Evolutionary conservation across 1,140 invertebrate species (phyloP).

Genomic region (Drosophila kepulauana): DNA sequence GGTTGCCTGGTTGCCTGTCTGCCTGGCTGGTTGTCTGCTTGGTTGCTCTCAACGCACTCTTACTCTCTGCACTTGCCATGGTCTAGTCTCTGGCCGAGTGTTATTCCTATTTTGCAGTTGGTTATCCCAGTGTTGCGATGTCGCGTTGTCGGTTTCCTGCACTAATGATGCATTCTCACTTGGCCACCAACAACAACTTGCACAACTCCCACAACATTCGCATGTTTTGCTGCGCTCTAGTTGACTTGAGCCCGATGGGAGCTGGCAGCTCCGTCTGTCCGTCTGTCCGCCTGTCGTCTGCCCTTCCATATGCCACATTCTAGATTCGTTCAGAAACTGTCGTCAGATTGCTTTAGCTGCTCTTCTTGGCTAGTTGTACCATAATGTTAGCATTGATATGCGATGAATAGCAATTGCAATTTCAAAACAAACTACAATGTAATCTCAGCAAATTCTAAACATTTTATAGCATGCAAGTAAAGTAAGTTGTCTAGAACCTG

Average conservation of each 20-base stretch:
- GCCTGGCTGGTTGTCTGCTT: constrained; percentile 11
- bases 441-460: not conserved
- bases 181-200: constrained; percentile 22
- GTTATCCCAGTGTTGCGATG: constrained; percentile 29
- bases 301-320: constrained; percentile 42
- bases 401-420: not conserved
- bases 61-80: not conserved
- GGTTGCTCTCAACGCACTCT: not conserved
- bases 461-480: too few species aligned
- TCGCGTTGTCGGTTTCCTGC: constrained; percentile 49
- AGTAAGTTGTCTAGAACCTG: too few species aligned
- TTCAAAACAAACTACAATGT: not conserved
- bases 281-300: constrained; percentile 2
- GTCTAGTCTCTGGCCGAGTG: not conserved
- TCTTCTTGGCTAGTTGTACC: too few species aligned
- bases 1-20: constrained; percentile 16
- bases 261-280: constrained; percentile 28
- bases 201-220: constrained; percentile 34
- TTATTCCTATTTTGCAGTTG: constrained; percentile 42
- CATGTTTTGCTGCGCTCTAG: constrained; percentile 60
- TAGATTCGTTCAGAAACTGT: constrained; percentile 21
- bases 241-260: constrained; percentile 62
- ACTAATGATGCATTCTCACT: constrained; percentile 78
- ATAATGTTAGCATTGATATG: too few species aligned
- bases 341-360: constrained; percentile 17